Conservation (phyloP, 1,140 invertebrate genomes). For the Bombus pascuorum region DNA sequence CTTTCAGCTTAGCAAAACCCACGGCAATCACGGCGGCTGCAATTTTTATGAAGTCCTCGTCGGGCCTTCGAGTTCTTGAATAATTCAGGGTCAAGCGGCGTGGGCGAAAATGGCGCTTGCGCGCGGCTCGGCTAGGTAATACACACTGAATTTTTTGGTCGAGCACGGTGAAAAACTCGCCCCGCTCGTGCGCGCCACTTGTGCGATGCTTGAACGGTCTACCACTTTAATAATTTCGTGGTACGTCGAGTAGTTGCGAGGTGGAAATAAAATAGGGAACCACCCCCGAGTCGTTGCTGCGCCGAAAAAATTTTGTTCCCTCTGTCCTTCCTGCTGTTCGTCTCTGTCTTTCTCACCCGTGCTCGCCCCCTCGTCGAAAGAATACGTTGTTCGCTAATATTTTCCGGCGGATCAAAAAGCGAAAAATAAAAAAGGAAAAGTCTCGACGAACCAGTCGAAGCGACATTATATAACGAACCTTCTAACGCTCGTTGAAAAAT, state of each 20-base stretch:
- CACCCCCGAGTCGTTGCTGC: constrained; percentile 24
- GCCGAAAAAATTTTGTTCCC: constrained; percentile 33
- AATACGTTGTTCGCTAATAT: constrained; percentile 49
- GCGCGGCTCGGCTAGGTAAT: constrained; percentile 39
- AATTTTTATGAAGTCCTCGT: constrained; percentile 81
- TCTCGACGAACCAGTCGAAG: constrained; percentile 24
- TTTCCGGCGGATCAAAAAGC: constrained; percentile 14
- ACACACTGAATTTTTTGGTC: constrained; percentile 65
- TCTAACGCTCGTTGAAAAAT: constrained; percentile 45
- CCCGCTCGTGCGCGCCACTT: constrained; percentile 32
- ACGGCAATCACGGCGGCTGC: constrained; percentile 79
- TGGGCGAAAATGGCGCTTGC: constrained; percentile 64
- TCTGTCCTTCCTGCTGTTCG: too few species aligned
- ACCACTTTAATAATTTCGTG: constrained; percentile 55
- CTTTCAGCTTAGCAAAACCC: constrained; percentile 60
- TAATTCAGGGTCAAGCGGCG: constrained; percentile 80
- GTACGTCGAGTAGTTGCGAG: constrained; percentile 56
- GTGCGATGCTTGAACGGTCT: constrained; percentile 53
- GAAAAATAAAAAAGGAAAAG: not conserved
- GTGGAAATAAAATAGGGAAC: constrained; percentile 56
- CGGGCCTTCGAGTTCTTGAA: constrained; percentile 76
- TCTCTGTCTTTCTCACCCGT: not conserved
- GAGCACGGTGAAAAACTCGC: constrained; percentile 49
- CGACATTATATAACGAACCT: constrained; percentile 21
- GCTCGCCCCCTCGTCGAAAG: not conserved